phyloP scores from a whole-genome alignment of 2,113 vertebrate species.

The Thalassarche chlororhynchos region DNA sequence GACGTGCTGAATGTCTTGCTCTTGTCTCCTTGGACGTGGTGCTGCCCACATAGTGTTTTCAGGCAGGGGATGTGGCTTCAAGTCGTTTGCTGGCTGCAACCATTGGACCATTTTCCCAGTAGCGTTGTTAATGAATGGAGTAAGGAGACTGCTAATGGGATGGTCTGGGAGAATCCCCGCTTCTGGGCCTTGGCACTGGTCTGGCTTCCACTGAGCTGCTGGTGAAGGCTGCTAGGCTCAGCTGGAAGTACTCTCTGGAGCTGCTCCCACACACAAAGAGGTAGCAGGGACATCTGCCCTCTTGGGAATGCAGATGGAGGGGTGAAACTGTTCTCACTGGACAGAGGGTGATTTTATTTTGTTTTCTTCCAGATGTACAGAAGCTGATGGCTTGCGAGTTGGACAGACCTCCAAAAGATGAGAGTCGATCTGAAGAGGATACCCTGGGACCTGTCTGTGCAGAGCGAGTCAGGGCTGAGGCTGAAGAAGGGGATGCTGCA shows the following conservation, averaged over 20 bases:
- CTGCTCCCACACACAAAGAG: neutral
- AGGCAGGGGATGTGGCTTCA: neutral
- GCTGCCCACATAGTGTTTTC: neutral
- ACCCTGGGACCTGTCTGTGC: neutral
- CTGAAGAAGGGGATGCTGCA: slow-evolving; percentile 51
- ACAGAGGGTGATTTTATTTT: neutral
- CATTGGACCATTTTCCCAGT: neutral
- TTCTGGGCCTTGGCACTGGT: neutral
- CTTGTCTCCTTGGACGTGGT: neutral
- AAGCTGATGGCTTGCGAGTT: slow-evolving; percentile 78
- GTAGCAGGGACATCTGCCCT: neutral
- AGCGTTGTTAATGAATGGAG: neutral
- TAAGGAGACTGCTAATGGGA: neutral
- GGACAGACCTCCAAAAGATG: slow-evolving; percentile 74
- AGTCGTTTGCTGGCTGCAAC: neutral
- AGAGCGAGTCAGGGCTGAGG: neutral
- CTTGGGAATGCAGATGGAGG: neutral
- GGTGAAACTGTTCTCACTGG: neutral
- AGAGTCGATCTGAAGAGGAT: slow-evolving; percentile 43
- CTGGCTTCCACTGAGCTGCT: neutral
- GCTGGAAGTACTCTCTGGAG: neutral
- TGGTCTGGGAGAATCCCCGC: neutral
- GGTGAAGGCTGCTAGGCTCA: neutral
- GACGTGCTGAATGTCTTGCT: neutral
- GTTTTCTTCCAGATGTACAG: slow-evolving; percentile 81